phyloP scores from a whole-genome alignment of 1,140 invertebrate genomes.

The Achatina immaculata region DNA sequence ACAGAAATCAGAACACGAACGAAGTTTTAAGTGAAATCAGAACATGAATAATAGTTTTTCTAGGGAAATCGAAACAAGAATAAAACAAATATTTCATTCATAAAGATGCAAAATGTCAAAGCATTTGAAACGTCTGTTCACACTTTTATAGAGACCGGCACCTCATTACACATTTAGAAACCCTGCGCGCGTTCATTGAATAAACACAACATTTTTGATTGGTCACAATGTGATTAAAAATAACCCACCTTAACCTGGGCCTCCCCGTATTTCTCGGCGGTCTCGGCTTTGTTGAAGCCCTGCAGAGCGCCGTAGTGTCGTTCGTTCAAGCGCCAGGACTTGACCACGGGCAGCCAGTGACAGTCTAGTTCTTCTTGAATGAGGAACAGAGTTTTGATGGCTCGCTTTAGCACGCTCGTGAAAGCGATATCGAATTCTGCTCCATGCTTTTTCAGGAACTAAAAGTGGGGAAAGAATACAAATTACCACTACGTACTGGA shows the following conservation, averaged over 20 bases:
- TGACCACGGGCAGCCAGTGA: slow-evolving; percentile 81
- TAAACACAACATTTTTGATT: too few relatives aligned
- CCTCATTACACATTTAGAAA: too few relatives aligned
- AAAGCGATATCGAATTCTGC: slow-evolving; percentile 91
- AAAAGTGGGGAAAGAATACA: slow-evolving; percentile 31
- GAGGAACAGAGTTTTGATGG: slow-evolving; percentile 85
- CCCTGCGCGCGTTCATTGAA: too few relatives aligned
- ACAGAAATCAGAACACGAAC: too few relatives aligned
- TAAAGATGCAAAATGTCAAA: too few relatives aligned
- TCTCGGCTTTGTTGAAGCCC: slow-evolving; percentile 95
- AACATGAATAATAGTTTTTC: too few relatives aligned
- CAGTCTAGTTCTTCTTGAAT: slow-evolving; percentile 87
- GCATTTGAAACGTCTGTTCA: too few relatives aligned
- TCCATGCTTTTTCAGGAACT: slow-evolving; percentile 86
- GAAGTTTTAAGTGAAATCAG: too few relatives aligned
- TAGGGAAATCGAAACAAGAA: too few relatives aligned
- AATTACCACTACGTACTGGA: not conserved
- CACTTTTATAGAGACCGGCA: too few relatives aligned
- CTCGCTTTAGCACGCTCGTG: slow-evolving; percentile 91
- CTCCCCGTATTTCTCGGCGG: slow-evolving; percentile 94
- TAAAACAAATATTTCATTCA: too few relatives aligned
- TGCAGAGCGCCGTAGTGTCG: slow-evolving; percentile 95
- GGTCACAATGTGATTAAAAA: too few relatives aligned
- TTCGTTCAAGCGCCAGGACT: slow-evolving; percentile 94
- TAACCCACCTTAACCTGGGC: slow-evolving; percentile 73